A percentile compares a stretch with the other conserved stretches of the same genome.
phyloP scores from a whole-genome alignment of 1,140 invertebrate genomes.

The Neoseiulus cucumeris region DNA sequence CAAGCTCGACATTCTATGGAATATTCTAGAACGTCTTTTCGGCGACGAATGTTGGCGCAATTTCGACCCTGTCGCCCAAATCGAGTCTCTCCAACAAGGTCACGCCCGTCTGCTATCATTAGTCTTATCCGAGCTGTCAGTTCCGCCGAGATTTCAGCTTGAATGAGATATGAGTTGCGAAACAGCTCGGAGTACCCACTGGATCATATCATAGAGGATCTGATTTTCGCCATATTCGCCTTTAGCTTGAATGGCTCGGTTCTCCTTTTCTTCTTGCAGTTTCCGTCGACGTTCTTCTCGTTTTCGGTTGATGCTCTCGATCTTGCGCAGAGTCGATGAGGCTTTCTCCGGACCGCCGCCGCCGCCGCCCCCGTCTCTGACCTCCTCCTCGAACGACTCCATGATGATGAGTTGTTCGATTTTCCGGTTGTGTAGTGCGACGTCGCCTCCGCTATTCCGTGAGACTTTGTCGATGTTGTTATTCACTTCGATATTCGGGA shows the following conservation, averaged over 20 bases:
- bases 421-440: not conserved
- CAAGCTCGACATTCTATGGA: no score
- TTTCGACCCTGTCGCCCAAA: no score
- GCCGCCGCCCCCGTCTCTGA: not conserved
- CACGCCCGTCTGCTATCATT: no score
- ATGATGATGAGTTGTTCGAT: not conserved
- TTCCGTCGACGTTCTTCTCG: not conserved
- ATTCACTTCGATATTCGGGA: not conserved
- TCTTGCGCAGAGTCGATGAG: not conserved
- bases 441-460: not conserved
- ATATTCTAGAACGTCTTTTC: no score
- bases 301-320: not conserved
- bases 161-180: no score
- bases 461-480: not conserved
- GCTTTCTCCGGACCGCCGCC: not conserved
- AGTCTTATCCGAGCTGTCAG: no score
- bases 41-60: no score
- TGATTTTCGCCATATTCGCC: not conserved
- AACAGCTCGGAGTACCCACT: not conserved
- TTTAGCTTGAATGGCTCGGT: not conserved
- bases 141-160: no score
- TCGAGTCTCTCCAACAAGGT: no score
- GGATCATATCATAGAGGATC: not conserved
- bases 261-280: not conserved
- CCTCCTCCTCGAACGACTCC: not conserved